Conservation (phyloP, 2,113 vertebrate species). For the Pan troglodytes region NHGRI_mPanTro3-v2.1_pri NC_072410.2:64591001-64591500, state of each 20-base stretch:
- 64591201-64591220: not conserved
- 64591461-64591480: not conserved
- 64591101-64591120: not conserved
- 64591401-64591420: not conserved
- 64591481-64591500: not conserved
- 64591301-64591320: not conserved
- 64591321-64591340: not conserved
- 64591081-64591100: not conserved
- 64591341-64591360: not conserved
- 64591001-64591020: not conserved
- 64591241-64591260: not conserved
- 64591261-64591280: not conserved
- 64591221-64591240: not conserved
- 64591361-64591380: not conserved
- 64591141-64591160: not conserved
- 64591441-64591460: conserved; percentile 1
- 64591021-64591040: not conserved
- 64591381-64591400: conserved; percentile 1
- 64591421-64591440: not conserved
- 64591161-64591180: not conserved
- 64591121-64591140: not conserved
- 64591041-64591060: not conserved
- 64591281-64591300: not conserved
- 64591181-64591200: not conserved
- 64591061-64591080: not conserved